Percentiles rank a stretch among this genome's conserved stretches.
These are phyloP conservation scores for Lycopodina hypogea DNA, from an alignment of 37 sponge, comb jelly and placozoan genomes.

Conservation along the genomic window DNA sequence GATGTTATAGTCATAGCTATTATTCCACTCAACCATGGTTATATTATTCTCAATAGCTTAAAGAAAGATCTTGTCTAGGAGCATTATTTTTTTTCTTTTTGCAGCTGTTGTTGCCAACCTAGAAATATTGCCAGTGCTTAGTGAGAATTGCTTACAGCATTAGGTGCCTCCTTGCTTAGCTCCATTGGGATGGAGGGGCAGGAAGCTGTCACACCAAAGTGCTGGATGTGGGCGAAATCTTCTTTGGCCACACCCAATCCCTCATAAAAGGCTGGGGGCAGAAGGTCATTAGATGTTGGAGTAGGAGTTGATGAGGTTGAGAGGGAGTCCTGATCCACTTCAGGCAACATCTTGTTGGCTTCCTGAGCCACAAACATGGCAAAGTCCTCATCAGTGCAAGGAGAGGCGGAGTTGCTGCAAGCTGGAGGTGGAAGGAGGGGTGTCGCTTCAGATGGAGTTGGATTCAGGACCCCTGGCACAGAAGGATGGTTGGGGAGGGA, in stretches of 20 bases:
- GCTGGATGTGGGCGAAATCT: neutral
- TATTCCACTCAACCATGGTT: no score
- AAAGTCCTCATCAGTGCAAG: slow-evolving; percentile 57
- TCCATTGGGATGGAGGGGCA: slow-evolving; percentile 25
- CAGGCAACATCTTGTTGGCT: slow-evolving; percentile 5
- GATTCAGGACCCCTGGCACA: neutral
- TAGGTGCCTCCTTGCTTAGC: neutral
- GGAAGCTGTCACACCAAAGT: slow-evolving; percentile 43
- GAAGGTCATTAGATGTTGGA: neutral
- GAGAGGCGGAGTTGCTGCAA: slow-evolving; percentile 19
- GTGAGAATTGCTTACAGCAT: slow-evolving; percentile 26
- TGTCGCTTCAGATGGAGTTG: neutral
- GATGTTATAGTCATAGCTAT: no score
- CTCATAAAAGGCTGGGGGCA: neutral
- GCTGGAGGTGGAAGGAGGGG: neutral
- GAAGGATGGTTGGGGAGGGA: neutral
- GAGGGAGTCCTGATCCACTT: slow-evolving; percentile 21
- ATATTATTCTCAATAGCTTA: no score
- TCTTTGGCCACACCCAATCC: neutral
- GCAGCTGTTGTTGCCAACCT: no score
- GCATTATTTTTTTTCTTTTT: no score
- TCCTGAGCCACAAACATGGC: slow-evolving; percentile 66
- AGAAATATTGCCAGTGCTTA: no score
- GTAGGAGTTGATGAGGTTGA: slow-evolving; percentile 12
- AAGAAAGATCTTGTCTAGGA: no score